Base-by-base conservation (phyloP, 2,797 vertebrate species). In the Helicolenus hilgendorfi region DNA sequence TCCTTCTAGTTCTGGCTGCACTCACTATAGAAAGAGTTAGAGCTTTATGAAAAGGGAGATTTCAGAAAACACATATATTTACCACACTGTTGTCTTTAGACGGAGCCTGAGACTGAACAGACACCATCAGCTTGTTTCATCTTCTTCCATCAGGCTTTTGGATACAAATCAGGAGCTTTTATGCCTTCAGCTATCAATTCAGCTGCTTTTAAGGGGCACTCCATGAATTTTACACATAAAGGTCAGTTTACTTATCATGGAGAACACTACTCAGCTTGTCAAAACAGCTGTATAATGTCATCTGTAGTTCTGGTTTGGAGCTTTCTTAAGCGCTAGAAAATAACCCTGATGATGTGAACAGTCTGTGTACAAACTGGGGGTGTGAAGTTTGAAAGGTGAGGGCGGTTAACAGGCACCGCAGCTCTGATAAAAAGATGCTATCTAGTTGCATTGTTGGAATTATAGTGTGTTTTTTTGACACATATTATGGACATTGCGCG, bases 51-150 rank as follows among this genome's bases (percentile, higher is more conserved):
- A 80, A 83, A 77, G 67, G 79, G 56, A 71, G 33, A 69, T 69
- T 80, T 84, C 60, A 73, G 56, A 59, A 68, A 67, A 70, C 79
- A 70, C 74, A 56, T 64, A 14, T 38, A 84, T 90, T 84, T 74
- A 65, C 62, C 79, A 53, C 35, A 9, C 24, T 77, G 79, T 78
- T 77, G 58, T 77, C 33, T 56, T 76, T 22, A 63, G 38, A 60
- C 26, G 0, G 26, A 75, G 64, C 41, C 24, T 87, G 84, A 93
- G 22, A 29, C 70, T 90, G 76, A 91, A 49, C 89, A 92, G 86
- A 78, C 80, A 36, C 73, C 35, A 22, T 62, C 56, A 64, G 24
- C 86, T 79, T 73, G 83, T 92, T 89, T 90, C 76, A 92, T 86
- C 87, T 58, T 77, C 65, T 65, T 90, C 88, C 82, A 71, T 69